Conservation (phyloP, 2,113 vertebrate genomes). For the Calyptomena viridis region DNA sequence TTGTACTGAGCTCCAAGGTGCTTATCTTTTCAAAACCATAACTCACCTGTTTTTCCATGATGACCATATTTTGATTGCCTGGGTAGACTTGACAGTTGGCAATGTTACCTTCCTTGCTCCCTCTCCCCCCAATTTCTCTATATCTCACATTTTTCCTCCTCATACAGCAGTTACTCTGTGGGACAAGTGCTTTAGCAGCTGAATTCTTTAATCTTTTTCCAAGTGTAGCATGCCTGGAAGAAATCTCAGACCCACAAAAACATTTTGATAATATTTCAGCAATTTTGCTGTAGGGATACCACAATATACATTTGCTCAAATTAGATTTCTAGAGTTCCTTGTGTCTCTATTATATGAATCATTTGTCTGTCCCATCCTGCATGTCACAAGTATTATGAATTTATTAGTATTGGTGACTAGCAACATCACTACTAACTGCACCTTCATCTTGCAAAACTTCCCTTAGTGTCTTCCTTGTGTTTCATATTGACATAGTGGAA, state of each 20-base stretch:
- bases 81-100: neutral
- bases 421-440: neutral
- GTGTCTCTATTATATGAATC: neutral
- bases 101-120: neutral
- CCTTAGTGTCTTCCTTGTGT: neutral
- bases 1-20: neutral
- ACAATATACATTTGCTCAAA: neutral
- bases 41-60: neutral
- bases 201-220: constrained; percentile 46
- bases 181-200: neutral
- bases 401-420: neutral
- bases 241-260: constrained; percentile 38
- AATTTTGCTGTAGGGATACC: constrained; percentile 15
- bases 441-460: neutral
- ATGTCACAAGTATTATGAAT: neutral
- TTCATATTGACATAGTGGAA: neutral
- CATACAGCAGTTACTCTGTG: neutral
- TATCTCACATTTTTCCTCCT: neutral
- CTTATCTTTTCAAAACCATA: neutral
- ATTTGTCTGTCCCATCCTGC: neutral
- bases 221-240: constrained; percentile 18
- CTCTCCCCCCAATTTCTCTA: neutral
- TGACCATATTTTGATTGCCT: neutral
- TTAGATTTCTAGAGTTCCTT: neutral
- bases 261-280: constrained; percentile 19